phyloP scores from a whole-genome alignment of 2,797 vertebrate genomes.

The Argyrosomus regius region DNA sequence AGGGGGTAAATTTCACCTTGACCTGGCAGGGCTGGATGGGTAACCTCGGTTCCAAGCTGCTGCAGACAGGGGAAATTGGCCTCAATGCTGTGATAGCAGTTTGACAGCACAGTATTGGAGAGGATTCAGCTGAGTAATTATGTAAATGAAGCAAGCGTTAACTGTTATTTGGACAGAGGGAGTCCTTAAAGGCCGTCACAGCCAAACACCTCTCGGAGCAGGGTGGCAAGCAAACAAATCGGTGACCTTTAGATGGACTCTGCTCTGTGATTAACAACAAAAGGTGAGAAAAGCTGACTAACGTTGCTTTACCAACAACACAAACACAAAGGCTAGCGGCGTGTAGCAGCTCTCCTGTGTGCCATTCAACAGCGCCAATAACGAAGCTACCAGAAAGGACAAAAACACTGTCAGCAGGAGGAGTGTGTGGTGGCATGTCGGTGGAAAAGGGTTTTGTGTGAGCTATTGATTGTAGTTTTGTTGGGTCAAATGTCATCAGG shows the following conservation, averaged over 20 bases:
- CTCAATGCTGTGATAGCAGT: slow-evolving; percentile 20
- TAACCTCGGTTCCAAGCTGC: slow-evolving; percentile 10
- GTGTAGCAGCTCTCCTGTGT: slow-evolving; percentile 40
- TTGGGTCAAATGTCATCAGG: slow-evolving; percentile 64
- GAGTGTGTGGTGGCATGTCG: slow-evolving; percentile 30
- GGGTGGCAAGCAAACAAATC: slow-evolving; percentile 45
- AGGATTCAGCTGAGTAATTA: slow-evolving; percentile 29
- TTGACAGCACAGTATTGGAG: slow-evolving; percentile 17
- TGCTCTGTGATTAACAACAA: slow-evolving; percentile 67
- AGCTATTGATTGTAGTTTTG: slow-evolving; percentile 51
- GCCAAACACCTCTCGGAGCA: slow-evolving; percentile 27
- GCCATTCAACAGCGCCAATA: slow-evolving; percentile 71
- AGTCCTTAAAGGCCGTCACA: slow-evolving; percentile 29
- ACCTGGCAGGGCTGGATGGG: slow-evolving; percentile 16
- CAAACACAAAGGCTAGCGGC: slow-evolving; percentile 60
- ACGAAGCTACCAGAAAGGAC: slow-evolving; percentile 77
- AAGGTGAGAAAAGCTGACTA: slow-evolving; percentile 74
- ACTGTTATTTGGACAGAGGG: slow-evolving; percentile 31
- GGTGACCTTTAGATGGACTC: slow-evolving; percentile 67
- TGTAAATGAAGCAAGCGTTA: slow-evolving; percentile 31
- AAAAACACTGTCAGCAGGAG: slow-evolving; percentile 55
- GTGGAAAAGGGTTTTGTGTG: slow-evolving; percentile 49
- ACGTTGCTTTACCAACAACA: slow-evolving; percentile 65
- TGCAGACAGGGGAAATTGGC: slow-evolving; percentile 24
- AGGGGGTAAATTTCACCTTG: slow-evolving; percentile 42